Conservation (phyloP, 2,888 invertebrate genomes). For the Drosophila imparisetae region DNA sequence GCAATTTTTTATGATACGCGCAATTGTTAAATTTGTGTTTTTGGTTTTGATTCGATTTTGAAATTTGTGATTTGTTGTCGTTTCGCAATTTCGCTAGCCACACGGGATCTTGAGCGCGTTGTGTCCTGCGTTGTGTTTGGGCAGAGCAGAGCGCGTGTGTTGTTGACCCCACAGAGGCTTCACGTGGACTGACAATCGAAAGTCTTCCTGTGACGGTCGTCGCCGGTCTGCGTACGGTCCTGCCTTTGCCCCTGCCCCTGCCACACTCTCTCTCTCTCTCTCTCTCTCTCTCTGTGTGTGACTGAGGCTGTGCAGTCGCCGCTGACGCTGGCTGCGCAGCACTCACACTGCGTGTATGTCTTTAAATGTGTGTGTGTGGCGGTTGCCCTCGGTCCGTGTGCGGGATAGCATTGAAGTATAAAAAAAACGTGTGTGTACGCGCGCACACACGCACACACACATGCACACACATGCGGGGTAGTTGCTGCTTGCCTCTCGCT, state of each 20-base stretch:
- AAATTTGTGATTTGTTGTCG: slow-evolving; percentile 10
- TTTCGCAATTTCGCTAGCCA: slow-evolving; percentile 24
- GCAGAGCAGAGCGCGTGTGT: slow-evolving; percentile 67
- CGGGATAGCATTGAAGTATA: slow-evolving; percentile 33
- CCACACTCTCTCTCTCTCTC: background rate
- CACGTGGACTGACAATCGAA: slow-evolving; percentile 83
- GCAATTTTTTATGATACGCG: slow-evolving; percentile 21
- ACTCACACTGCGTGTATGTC: background rate
- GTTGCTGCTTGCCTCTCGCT: slow-evolving; percentile 54
- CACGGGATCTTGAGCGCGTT: slow-evolving; percentile 49
- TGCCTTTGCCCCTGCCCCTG: slow-evolving; percentile 51
- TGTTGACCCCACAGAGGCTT: slow-evolving; percentile 84
- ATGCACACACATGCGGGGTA: slow-evolving; percentile 41
- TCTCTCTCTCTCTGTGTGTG: slow-evolving; percentile 6
- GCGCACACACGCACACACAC: slow-evolving; percentile 30
- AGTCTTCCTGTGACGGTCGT: slow-evolving; percentile 78
- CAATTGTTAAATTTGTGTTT: slow-evolving; percentile 8
- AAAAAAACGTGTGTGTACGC: slow-evolving; percentile 49
- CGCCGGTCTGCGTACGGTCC: slow-evolving; percentile 47
- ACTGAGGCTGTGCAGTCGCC: slow-evolving; percentile 60
- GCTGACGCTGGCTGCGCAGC: slow-evolving; percentile 40
- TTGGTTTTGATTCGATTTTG: background rate
- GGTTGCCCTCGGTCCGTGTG: slow-evolving; percentile 47
- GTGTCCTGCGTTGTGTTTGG: slow-evolving; percentile 21
- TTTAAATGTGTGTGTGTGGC: slow-evolving; percentile 19